Conservation (phyloP, 2,888 invertebrate genomes). For the Apamea crenata region DNA sequence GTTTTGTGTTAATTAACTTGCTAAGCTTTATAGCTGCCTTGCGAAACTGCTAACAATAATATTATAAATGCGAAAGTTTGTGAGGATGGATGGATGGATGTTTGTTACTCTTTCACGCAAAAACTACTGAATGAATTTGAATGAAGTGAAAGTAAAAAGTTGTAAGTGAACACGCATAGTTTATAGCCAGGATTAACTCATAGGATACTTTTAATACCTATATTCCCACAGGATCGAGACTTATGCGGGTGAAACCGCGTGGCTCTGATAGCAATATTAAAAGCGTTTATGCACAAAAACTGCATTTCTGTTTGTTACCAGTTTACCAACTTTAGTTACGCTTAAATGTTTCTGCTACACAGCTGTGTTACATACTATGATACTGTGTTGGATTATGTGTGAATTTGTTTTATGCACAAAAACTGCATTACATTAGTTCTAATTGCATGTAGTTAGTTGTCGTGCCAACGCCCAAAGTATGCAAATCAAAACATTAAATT, state of each 20-base stretch:
- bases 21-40: background rate
- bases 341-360: constrained; percentile 14
- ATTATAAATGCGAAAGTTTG: no score
- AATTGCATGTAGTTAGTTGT: background rate
- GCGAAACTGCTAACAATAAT: background rate
- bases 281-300: no score
- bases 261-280: no score
- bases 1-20: background rate
- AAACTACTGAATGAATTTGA: no score
- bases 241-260: no score
- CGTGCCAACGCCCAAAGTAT: background rate
- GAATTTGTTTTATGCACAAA: background rate
- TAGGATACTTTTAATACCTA: no score
- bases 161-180: no score
- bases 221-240: no score
- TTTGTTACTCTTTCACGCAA: no score
- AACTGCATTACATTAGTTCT: background rate
- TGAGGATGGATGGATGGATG: no score
- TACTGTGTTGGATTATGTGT: background rate
- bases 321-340: constrained; percentile 38
- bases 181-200: no score
- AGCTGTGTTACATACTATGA: background rate
- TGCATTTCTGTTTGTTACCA: constrained; percentile 66
- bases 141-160: no score
- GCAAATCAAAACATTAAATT: background rate